Evolutionary conservation across 2,888 invertebrate species (phyloP).

Genomic region (Corythucha ciliata): DNA sequence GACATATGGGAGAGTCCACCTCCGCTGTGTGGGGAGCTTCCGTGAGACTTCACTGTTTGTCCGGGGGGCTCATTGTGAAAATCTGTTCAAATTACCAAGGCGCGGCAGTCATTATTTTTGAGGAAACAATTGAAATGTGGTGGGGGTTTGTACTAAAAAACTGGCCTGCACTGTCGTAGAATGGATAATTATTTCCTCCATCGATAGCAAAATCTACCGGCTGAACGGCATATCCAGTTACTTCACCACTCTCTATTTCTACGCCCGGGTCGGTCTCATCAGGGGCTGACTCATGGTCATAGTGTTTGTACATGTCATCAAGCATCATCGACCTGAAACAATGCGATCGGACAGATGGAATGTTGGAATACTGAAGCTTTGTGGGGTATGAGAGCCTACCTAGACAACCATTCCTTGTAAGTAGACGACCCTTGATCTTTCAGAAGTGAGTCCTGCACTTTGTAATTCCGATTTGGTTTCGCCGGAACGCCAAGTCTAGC

Average conservation of each 20-base stretch:
- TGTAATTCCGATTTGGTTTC: conserved; percentile 32
- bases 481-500: conserved; percentile 36
- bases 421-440: conserved; percentile 61
- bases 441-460: conserved; percentile 41
- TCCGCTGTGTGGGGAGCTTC: too few relatives aligned
- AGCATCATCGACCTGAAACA: conserved; percentile 55
- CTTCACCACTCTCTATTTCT: conserved; percentile 52
- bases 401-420: conserved; percentile 65
- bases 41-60: too few relatives aligned
- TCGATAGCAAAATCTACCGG: too few relatives aligned
- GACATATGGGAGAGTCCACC: too few relatives aligned
- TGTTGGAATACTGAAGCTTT: background rate
- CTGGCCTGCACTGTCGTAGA: too few relatives aligned
- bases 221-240: conserved; percentile 47
- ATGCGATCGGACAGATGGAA: background rate
- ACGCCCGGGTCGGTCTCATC: conserved; percentile 40
- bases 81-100: too few relatives aligned
- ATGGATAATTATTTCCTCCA: too few relatives aligned
- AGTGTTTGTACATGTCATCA: conserved; percentile 59
- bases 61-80: too few relatives aligned
- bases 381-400: conserved; percentile 46
- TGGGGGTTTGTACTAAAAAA: too few relatives aligned
- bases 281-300: conserved; percentile 38
- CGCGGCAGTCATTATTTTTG: too few relatives aligned
- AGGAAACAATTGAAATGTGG: too few relatives aligned